A percentile compares a stretch with the other conserved stretches of the same genome.
These are phyloP conservation scores for Adelges cooleyi DNA, from an alignment of 1,140 invertebrate species.

Conservation along the genomic window DNA sequence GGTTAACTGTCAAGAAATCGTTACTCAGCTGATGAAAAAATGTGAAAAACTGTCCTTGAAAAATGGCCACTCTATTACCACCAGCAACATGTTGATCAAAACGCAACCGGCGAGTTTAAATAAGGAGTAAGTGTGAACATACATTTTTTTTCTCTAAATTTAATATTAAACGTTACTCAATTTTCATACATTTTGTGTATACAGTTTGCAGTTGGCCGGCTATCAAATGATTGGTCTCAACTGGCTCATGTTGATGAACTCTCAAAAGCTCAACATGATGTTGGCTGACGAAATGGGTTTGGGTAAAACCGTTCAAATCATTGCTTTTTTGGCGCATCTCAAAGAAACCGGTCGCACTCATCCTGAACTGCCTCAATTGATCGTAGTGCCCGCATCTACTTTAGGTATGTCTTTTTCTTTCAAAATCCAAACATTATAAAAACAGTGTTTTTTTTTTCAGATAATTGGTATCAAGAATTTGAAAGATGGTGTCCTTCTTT, in stretches of 20 bases:
- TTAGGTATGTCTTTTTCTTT: constrained; percentile 49
- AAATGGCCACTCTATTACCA: constrained; percentile 59
- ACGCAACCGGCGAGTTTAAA: constrained; percentile 52
- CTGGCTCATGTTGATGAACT: constrained; percentile 82
- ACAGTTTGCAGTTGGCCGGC: constrained; percentile 58
- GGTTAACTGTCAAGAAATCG: constrained; percentile 54
- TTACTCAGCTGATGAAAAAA: constrained; percentile 60
- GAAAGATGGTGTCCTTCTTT: constrained; percentile 71
- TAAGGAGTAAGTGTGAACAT: constrained; percentile 40
- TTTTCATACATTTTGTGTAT: background rate
- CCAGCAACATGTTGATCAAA: constrained; percentile 50
- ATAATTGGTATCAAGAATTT: constrained; percentile 82
- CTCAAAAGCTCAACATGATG: constrained; percentile 84
- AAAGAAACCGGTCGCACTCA: constrained; percentile 49
- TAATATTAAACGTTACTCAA: background rate
- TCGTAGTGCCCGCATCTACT: constrained; percentile 85
- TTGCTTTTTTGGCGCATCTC: constrained; percentile 77
- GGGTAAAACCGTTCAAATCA: constrained; percentile 86
- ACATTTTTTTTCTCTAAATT: background rate
- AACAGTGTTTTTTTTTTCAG: constrained; percentile 40
- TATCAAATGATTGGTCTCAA: constrained; percentile 92
- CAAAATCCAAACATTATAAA: background rate
- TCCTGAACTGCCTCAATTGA: constrained; percentile 62
- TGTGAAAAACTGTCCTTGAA: constrained; percentile 57
- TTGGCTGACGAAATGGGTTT: constrained; percentile 83